Conservation (phyloP, 2,797 vertebrate genomes). For the Naso thynnoides region DNA sequence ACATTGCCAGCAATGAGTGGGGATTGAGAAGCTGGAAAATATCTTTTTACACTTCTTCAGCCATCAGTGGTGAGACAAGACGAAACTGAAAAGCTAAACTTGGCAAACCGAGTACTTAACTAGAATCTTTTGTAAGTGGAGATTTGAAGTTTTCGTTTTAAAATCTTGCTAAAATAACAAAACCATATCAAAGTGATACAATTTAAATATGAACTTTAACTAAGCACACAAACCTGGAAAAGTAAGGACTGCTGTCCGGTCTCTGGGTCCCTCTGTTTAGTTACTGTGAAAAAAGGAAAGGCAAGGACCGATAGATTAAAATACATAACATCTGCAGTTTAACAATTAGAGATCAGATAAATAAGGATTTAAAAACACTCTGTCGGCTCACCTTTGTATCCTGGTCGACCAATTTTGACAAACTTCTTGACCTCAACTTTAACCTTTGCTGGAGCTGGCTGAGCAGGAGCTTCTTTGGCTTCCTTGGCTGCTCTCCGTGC, state of each 20-base stretch:
- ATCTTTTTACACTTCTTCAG: neutral
- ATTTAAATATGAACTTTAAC: neutral
- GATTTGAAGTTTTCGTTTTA: neutral
- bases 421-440: slow-evolving; percentile 99
- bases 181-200: neutral
- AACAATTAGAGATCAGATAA: neutral
- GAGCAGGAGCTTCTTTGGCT: slow-evolving; percentile 96
- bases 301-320: neutral
- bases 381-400: slow-evolving; percentile 91
- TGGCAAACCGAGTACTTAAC: neutral
- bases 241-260: slow-evolving; percentile 95
- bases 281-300: slow-evolving; percentile 83
- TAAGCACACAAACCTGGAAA: slow-evolving; percentile 89
- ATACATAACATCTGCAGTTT: neutral
- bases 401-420: slow-evolving; percentile 97
- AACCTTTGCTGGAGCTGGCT: slow-evolving; percentile 96
- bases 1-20: too few relatives aligned
- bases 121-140: neutral
- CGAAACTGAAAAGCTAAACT: neutral
- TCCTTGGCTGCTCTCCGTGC: slow-evolving; percentile 97
- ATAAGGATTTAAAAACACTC: neutral
- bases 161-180: neutral
- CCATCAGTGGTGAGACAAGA: neutral
- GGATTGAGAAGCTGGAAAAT: neutral
- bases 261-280: slow-evolving; percentile 96